Base-by-base conservation (phyloP, 2,113 vertebrate genomes). In the Pantherophis guttatus region DNA sequence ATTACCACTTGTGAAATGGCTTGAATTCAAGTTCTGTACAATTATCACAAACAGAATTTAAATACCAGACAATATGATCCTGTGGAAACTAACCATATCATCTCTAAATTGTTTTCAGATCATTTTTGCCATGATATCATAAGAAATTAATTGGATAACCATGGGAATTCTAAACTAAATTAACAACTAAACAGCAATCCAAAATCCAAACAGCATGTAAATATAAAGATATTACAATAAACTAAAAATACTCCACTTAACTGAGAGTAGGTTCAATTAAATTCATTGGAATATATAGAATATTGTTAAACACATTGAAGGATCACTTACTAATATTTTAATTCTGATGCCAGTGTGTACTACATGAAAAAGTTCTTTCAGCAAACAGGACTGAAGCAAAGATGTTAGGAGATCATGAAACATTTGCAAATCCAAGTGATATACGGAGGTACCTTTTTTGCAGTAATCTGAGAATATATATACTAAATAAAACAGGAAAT, bases 381-480 rank as follows among this genome's bases (percentile, higher is more conserved):
- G 93, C 94, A 98, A 97, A 94, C 95, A 96, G 10, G 95, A 96
- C 93, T 97, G 96, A 65, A 99, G 97, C 93, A 99, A 97, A 94
- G 97, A 96, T 96, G 97, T 94, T 44, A 99, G 97, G 94, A 99
- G 98, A 29, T 97, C 96, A 24, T 97, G 97, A 81, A 99, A 93
- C 24, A 98, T 97, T 91, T 97, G 96, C 90, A 90, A 95, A 91
- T 97, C 97, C 96, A 98, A 99, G 96, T 98, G 96, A 23, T 90
- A 57, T 59, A 98, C 98, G 12, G 98, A 98, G 81, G 94, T 92
- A 97, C 97, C 98, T 54, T 96, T 97, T 95, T 96, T 97, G 96
- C 99, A 99, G 94, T 98, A 99, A 13, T 97, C 97, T 92, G 97
- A 94, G 96, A 99, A 99, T 95, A 99, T 97, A 21, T 96, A 97